Percentiles rank a stretch among this genome's conserved stretches.
phyloP scores from a whole-genome alignment of 1,140 invertebrate genomes.

The Alviniconcha marisindica region DNA sequence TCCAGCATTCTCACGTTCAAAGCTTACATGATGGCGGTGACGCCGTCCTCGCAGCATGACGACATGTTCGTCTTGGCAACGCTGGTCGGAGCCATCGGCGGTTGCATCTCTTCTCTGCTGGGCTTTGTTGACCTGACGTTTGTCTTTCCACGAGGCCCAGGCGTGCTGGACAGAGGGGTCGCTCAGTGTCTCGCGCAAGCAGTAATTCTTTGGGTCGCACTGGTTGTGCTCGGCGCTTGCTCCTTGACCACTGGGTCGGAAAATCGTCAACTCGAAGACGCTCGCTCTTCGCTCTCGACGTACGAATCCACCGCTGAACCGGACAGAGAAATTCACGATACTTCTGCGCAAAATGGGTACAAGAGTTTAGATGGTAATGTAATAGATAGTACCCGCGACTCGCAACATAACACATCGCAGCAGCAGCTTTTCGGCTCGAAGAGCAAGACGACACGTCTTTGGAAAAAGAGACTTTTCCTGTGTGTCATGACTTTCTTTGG shows the following conservation, averaged over 20 bases:
- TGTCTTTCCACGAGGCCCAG: neutral
- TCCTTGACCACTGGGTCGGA: slow-evolving; percentile 16
- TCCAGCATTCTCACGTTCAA: slow-evolving; percentile 27
- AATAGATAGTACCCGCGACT: too few relatives aligned
- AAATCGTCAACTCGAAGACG: too few relatives aligned
- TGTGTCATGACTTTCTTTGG: slow-evolving; percentile 27
- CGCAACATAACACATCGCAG: neutral
- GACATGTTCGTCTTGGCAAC: slow-evolving; percentile 17
- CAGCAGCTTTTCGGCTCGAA: neutral
- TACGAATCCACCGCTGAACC: too few relatives aligned
- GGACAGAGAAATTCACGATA: too few relatives aligned
- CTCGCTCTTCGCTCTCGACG: too few relatives aligned
- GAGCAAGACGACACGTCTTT: neutral
- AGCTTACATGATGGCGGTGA: slow-evolving; percentile 31
- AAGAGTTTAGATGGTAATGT: too few relatives aligned
- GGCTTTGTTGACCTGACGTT: slow-evolving; percentile 24
- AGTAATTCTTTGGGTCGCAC: neutral
- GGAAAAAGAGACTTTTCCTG: slow-evolving; percentile 7
- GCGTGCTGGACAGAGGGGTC: slow-evolving; percentile 14
- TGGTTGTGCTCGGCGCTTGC: neutral
- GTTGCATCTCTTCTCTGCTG: slow-evolving; percentile 26
- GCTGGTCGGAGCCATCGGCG: slow-evolving; percentile 22
- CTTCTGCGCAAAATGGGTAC: too few relatives aligned
- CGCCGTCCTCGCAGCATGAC: slow-evolving; percentile 27
- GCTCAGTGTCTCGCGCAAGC: slow-evolving; percentile 32